Base-by-base conservation (phyloP, 1,140 invertebrate species). In the Caerostris extrusa region DNA sequence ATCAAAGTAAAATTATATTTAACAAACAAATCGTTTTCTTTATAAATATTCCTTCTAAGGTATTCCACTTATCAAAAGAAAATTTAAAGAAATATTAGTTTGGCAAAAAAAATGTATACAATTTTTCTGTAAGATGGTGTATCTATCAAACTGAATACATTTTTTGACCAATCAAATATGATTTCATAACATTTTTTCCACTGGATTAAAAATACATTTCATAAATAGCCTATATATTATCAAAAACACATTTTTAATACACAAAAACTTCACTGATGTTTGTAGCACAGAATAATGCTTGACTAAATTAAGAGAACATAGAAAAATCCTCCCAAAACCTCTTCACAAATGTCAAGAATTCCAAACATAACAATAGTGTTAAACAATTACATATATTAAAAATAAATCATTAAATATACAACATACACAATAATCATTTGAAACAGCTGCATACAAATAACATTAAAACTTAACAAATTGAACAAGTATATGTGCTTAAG, bases 401-500 rank as follows among this genome's bases (percentile, higher is more conserved):
- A 87, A 93, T 93, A 93, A 93, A 88, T 93, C 19, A 71, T 50
- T 58, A 93, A 88, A 88, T 67, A 61, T 53, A 82, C 87, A 93
- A 93, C 85, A 89, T 93, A 34, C 60, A 17, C 50, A 83, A 85
- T 77, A 81, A 93, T 92, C 34, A 85, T 92, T 85, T 92, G 90
- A 92, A 92, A 93, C 83, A 93, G 64, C 83, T 69, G 69, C 92
- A 61, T 69, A 93, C 92, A 93, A 82, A 81, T 88, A 93, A 93
- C 92, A 82, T 89, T 61, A 77, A 93, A 93, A 93, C 86, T 93
- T 89, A 93, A 93, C 92, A 93, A 89, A 85, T 69, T 92, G 60
- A 85, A 85, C 90, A 92, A n/a, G 57, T 57, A 90, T 19, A 53
- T 88, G 6, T 67, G 86, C 71, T 64, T 50, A 67, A 88, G 50